Conservation (phyloP, 2,888 invertebrate genomes). For the Rhabditoides inermis region DNA sequence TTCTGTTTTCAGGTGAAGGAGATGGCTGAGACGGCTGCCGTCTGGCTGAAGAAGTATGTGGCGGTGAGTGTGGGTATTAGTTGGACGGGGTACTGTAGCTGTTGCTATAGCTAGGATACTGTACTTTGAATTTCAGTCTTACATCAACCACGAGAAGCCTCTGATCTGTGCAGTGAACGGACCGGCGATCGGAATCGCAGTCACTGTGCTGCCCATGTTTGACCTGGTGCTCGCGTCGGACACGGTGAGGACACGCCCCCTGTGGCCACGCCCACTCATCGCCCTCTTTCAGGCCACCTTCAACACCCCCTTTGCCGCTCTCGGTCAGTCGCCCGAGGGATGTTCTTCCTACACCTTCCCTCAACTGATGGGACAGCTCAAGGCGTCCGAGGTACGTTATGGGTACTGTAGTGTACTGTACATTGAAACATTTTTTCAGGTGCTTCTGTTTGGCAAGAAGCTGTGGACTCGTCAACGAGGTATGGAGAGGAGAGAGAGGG, state of each 20-base stretch:
- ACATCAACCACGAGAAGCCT: constrained; percentile 79
- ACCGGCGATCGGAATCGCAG: constrained; percentile 81
- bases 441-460: too few relatives aligned
- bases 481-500: neutral
- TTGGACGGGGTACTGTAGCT: too few relatives aligned
- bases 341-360: constrained; percentile 81
- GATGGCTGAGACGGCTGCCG: too few relatives aligned
- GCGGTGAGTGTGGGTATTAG: too few relatives aligned
- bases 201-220: constrained; percentile 74
- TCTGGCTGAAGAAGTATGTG: too few relatives aligned
- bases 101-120: too few relatives aligned
- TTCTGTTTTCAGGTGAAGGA: too few relatives aligned
- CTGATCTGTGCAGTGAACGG: constrained; percentile 83
- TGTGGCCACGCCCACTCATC: too few relatives aligned
- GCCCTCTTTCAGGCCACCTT: constrained; percentile 74
- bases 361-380: constrained; percentile 71
- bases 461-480: too few relatives aligned
- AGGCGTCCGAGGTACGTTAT: constrained; percentile 59
- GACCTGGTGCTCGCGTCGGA: constrained; percentile 83
- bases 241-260: too few relatives aligned
- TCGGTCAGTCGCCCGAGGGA: constrained; percentile 81
- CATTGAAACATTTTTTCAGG: too few relatives aligned
- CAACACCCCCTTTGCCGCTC: constrained; percentile 73
- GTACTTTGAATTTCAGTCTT: constrained; percentile 59
- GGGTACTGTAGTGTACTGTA: too few relatives aligned